phyloP scores from a whole-genome alignment of 2,797 vertebrate species.

The Chrysocyon brachyurus region DNA sequence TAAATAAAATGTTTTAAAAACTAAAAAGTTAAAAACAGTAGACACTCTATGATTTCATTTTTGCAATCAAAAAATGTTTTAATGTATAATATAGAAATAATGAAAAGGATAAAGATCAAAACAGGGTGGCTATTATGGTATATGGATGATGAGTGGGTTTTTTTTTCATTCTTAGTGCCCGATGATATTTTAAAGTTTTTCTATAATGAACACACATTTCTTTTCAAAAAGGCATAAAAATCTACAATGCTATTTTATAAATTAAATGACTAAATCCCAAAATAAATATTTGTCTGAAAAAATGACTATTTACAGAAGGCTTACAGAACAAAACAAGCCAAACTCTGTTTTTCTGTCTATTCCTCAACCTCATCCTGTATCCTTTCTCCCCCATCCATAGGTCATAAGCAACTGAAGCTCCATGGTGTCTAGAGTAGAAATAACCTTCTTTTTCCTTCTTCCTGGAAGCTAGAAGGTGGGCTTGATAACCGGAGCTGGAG shows the following conservation, averaged over 20 bases:
- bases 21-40: not conserved
- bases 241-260: slow-evolving; percentile 6
- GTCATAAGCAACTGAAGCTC: not conserved
- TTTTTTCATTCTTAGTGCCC: not conserved
- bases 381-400: rapidly evolving
- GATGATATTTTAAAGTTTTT: not conserved
- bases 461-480: not conserved
- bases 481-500: not conserved
- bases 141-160: not conserved
- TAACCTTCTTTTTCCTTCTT: not conserved
- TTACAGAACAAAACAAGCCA: not conserved
- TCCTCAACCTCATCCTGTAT: not conserved
- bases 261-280: not conserved
- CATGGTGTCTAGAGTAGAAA: not conserved
- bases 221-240: slow-evolving; percentile 48
- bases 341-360: not conserved
- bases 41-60: not conserved
- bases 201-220: slow-evolving; percentile 13
- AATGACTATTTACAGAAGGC: not conserved
- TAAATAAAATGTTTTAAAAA: no score
- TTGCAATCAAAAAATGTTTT: slow-evolving; percentile 8
- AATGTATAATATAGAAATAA: slow-evolving; percentile 4
- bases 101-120: slow-evolving; percentile 51
- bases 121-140: not conserved
- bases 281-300: slow-evolving; percentile 19